A percentile compares a stretch with the other conserved stretches of the same genome.
Evolutionary conservation across 2,888 invertebrate genomes (phyloP).

Genomic region (Tetranychus piercei): DNA sequence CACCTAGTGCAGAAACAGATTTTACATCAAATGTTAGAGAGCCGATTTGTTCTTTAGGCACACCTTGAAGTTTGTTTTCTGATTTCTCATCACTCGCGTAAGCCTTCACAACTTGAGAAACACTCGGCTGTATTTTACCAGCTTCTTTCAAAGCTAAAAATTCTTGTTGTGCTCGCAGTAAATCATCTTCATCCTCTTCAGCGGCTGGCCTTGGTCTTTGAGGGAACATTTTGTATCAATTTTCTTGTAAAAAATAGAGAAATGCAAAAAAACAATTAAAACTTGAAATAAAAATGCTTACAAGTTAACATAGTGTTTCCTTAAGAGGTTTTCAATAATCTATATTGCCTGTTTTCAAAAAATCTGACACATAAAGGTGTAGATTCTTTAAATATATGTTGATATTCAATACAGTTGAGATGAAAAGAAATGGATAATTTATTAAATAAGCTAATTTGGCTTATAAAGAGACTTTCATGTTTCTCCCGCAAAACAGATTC

Average conservation of each 20-base stretch:
- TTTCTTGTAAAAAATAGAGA: background rate
- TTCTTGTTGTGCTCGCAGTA: constrained; percentile 17
- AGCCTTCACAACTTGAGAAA: background rate
- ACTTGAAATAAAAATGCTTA: too few species aligned
- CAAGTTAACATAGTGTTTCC: too few species aligned
- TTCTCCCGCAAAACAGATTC: too few species aligned
- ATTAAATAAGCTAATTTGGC: too few species aligned
- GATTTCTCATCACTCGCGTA: background rate
- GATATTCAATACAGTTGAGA: too few species aligned
- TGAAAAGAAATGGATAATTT: too few species aligned
- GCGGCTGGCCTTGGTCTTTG: background rate
- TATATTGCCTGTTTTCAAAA: too few species aligned
- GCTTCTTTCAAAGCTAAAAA: constrained; percentile 17
- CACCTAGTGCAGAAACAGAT: constrained; percentile 1
- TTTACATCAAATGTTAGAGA: constrained; percentile 10
- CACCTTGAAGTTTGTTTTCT: background rate
- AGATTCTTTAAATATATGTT: too few species aligned
- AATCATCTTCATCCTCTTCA: constrained; percentile 19
- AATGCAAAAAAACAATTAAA: background rate
- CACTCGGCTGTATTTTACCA: background rate
- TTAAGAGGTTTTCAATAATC: too few species aligned
- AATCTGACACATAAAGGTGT: too few species aligned
- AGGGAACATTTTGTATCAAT: background rate
- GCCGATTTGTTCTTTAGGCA: background rate
- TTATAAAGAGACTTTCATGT: too few species aligned